Evolutionary conservation across 1,140 invertebrate genomes (phyloP), one percentile per base, ranked within the genome.

Genomic region (Papilio glaucus): DNA sequence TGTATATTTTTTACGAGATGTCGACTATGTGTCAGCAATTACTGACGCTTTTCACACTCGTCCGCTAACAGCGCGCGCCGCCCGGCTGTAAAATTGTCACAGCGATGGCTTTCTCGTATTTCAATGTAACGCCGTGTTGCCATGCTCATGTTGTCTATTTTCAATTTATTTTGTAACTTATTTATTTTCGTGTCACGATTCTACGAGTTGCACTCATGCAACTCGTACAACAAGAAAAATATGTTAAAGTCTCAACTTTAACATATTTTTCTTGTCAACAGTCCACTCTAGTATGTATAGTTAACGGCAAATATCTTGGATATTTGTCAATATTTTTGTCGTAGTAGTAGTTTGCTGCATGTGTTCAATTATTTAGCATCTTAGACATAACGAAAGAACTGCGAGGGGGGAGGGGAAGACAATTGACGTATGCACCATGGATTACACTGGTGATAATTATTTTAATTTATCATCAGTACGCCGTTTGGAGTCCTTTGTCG

Each of bases 21-120:
- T 84, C 77, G 75, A 82, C 75, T 81, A 63, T 67, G 74, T 83
- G 75, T 63, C 72, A 81, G 79, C 83, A 85, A 87, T 86, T 87
- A 85, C 78, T 78, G 39, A 72, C 60, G 84, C 86, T 90, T 90
- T 91, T 90, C 83, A 90, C 89, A 88, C 87, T 72, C 82, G 60
- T 76, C 74, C 67, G 84, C 83, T 91, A 91, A 91, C 74, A 53
- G 86, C 62, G 61, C 29, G 77, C 72, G 73, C 72, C 65, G 77
- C 81, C 83, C 79, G 78, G 74, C 69, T 71, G 78, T 76, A 77
- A 83, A 87, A 84, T 86, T 91, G 89, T 91, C 87, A 77, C 82
- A 82, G 69, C 49, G 65, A 74, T 78, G 79, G 38, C 29, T 77
- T 77, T 81, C 78, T 81, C 29, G 77, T 74, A 83, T 80, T 73